phyloP scores from a whole-genome alignment of 2,888 invertebrate species.

The Leucophenga maculata region DNA sequence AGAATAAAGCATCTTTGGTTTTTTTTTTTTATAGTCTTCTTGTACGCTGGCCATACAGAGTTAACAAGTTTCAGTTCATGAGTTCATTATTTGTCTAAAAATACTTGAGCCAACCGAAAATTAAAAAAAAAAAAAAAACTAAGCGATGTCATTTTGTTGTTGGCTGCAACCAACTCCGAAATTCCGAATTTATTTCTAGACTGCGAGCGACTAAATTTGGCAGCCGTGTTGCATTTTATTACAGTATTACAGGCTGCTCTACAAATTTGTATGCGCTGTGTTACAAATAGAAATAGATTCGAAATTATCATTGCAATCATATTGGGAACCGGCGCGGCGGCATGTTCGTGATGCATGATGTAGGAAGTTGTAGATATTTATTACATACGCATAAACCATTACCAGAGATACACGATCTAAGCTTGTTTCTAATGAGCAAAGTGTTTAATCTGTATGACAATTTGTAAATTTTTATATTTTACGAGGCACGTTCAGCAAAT shows the following conservation, averaged over 20 bases:
- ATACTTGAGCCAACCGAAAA: not conserved
- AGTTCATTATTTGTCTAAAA: constrained; percentile 17
- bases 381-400: not conserved
- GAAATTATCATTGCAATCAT: constrained; percentile 6
- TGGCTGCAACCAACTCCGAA: not conserved
- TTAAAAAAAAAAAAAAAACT: not conserved
- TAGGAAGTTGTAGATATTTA: constrained; percentile 25
- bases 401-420: too few species aligned
- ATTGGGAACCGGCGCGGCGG: not conserved
- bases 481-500: too few species aligned
- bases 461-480: too few species aligned
- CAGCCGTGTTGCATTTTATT: too few species aligned
- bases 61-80: constrained; percentile 24
- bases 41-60: not conserved
- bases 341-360: too few species aligned
- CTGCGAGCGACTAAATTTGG: too few species aligned
- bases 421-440: not conserved
- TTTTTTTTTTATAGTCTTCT: constrained; percentile 34
- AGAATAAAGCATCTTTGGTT: not conserved
- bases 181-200: constrained; percentile 23
- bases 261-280: too few species aligned
- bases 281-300: not conserved
- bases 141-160: constrained; percentile 13
- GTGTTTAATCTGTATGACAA: not conserved
- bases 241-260: too few species aligned